These are phyloP conservation scores for Pseudorhombus dupliciocellatus DNA, from an alignment of 2,113 vertebrate genomes.

Conservation along the genomic window DNA sequence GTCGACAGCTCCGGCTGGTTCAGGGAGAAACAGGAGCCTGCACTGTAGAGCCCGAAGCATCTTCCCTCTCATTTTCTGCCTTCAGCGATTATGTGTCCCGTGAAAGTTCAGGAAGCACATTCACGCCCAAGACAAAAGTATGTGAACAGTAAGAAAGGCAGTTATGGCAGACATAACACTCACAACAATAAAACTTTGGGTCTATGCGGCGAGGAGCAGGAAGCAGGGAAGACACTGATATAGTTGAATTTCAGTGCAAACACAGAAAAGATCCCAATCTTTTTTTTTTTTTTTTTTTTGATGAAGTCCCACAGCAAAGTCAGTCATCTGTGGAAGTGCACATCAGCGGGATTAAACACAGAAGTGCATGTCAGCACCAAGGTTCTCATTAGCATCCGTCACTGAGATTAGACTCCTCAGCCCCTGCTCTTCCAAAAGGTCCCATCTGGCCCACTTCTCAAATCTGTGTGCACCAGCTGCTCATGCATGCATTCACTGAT, in stretches of 20 bases:
- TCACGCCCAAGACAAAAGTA: too few species aligned
- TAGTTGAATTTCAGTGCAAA: background rate
- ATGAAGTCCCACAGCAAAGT: background rate
- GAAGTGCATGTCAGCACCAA: conserved; percentile 9
- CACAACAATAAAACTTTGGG: background rate
- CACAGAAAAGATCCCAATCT: background rate
- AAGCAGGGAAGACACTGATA: background rate
- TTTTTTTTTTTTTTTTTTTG: conserved; percentile 6
- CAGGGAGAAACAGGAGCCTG: too few species aligned
- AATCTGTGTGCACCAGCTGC: conserved; percentile 25
- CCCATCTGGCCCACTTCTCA: conserved; percentile 30
- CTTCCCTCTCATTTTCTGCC: too few species aligned
- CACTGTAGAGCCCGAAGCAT: too few species aligned
- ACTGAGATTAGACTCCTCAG: conserved; percentile 33
- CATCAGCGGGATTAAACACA: background rate
- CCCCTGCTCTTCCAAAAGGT: conserved; percentile 15
- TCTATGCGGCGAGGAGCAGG: background rate
- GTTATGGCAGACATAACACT: too few species aligned
- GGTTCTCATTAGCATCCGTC: conserved; percentile 47
- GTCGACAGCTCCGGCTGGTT: too few species aligned
- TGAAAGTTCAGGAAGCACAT: too few species aligned
- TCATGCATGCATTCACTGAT: conserved; percentile 28
- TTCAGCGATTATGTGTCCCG: too few species aligned
- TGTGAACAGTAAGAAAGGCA: too few species aligned
- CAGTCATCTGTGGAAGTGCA: background rate